Evolutionary conservation across 2,888 invertebrate species (phyloP), one percentile per base, ranked within the genome.

Genomic region (Sinopyrophorus schimmeli): DNA sequence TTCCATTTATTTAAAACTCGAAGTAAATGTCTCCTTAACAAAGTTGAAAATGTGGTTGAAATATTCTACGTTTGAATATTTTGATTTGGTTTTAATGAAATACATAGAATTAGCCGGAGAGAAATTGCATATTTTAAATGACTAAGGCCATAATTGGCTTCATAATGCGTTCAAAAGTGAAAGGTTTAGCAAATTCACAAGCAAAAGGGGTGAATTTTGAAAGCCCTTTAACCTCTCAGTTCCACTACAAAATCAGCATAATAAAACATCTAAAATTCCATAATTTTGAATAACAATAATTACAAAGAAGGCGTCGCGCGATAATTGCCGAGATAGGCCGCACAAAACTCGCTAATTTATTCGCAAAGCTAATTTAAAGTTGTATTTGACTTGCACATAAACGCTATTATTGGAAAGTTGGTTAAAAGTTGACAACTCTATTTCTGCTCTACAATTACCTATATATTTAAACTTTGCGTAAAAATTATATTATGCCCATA

Each of bases 321-420:
- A 71, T 72, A 73, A 73, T 72, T 72, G 72, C 69, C 69, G 69
- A 72, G 72, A 73, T 73, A 72, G 71, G 71, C 72, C 70, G 70
- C 72, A 69, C 71, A 69, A 68, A 71, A 71, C 69, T 71, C 69
- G 66, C 67, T 72, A 73, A 74, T 73, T 73, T 73, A 73, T 73
- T 73, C 73, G 67, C 65, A 69, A 70, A 71, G 72, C 73, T 73
- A 74, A 74, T 74, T 74, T 73, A 72, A 73, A 74, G 68, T 74
- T 74, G 72, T 74, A 73, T 74, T 74, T 74, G 72, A 74, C 72
- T 74, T 74, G 72, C 70, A 69, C 72, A 70, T 73, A 73, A 72
- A 71, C 72, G 71, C 70, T 71, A 69, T 69, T 72, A 71, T 72
- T 71, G 71, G 71, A 71, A 71, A 72, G 71, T 72, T 72, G 69